Conservation (phyloP, 2,113 vertebrate species). For the Oncorhynchus kisutch region DNA sequence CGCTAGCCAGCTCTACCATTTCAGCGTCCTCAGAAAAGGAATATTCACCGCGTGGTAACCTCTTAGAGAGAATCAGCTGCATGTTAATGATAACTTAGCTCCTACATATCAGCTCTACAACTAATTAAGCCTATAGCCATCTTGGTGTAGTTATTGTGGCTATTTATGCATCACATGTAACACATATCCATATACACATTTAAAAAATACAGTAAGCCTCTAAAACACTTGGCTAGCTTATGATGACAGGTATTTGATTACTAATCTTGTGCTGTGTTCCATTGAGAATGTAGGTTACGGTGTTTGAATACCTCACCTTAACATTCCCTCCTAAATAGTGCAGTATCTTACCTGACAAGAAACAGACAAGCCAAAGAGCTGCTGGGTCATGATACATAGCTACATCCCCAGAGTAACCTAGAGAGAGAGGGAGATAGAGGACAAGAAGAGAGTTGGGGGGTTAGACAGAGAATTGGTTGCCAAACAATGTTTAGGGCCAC, state of each 20-base stretch:
- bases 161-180: too few relatives aligned
- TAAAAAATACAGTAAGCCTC: neutral
- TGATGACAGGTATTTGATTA: too few relatives aligned
- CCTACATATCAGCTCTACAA: too few relatives aligned
- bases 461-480: constrained; percentile 8
- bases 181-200: too few relatives aligned
- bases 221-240: constrained; percentile 5
- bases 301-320: neutral
- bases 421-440: constrained; percentile 17
- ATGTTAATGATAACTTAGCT: too few relatives aligned
- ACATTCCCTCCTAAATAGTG: neutral
- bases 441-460: neutral
- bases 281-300: too few relatives aligned
- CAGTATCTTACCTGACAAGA: neutral
- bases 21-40: too few relatives aligned
- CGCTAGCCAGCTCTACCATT: too few relatives aligned
- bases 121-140: too few relatives aligned
- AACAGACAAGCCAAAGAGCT: constrained; percentile 25
- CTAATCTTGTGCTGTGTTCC: neutral
- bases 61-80: too few relatives aligned
- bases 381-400: constrained; percentile 52
- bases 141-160: too few relatives aligned
- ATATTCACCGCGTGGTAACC: too few relatives aligned
- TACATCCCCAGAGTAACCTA: constrained; percentile 58
- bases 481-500: constrained; percentile 19